Evolutionary conservation across 2,888 invertebrate genomes (phyloP).

Genomic region (Archips crataeganus): DNA sequence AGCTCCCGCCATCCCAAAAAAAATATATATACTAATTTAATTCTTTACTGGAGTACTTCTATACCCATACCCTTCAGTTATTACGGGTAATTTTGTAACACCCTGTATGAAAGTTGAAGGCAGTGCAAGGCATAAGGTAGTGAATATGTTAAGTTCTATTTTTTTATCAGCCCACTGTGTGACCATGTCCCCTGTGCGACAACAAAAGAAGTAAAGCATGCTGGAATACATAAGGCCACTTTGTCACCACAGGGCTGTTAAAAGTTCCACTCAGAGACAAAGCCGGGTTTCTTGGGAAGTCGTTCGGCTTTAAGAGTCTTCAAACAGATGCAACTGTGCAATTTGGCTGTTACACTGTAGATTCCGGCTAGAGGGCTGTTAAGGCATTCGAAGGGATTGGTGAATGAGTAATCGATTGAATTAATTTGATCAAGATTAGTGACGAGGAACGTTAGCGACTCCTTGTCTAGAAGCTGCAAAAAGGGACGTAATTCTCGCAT

Average conservation of each 20-base stretch:
- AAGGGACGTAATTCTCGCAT: too few species aligned
- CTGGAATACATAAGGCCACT: constrained; percentile 12
- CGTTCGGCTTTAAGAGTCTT: background rate
- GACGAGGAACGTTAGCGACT: background rate
- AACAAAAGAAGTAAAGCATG: background rate
- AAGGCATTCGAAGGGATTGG: background rate
- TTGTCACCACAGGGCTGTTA: constrained; percentile 13
- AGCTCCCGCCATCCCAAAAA: too few species aligned
- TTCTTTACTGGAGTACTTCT: too few species aligned
- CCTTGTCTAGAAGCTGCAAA: too few species aligned
- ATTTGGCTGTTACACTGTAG: background rate
- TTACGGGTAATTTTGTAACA: too few species aligned
- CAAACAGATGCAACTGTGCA: constrained; percentile 8
- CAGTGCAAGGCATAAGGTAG: too few species aligned
- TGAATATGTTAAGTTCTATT: background rate
- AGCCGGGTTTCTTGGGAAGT: background rate
- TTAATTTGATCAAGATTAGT: too few species aligned
- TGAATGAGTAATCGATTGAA: background rate
- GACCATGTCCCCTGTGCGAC: background rate
- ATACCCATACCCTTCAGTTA: too few species aligned
- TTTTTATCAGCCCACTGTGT: background rate
- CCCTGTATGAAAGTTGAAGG: too few species aligned
- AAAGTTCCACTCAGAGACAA: constrained; percentile 6
- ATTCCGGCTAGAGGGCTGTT: background rate
- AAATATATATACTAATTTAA: too few species aligned